Evolutionary conservation across 2,113 vertebrate species (phyloP), one percentile per base, ranked within the genome.

Genomic region (Erinaceus europaeus): DNA sequence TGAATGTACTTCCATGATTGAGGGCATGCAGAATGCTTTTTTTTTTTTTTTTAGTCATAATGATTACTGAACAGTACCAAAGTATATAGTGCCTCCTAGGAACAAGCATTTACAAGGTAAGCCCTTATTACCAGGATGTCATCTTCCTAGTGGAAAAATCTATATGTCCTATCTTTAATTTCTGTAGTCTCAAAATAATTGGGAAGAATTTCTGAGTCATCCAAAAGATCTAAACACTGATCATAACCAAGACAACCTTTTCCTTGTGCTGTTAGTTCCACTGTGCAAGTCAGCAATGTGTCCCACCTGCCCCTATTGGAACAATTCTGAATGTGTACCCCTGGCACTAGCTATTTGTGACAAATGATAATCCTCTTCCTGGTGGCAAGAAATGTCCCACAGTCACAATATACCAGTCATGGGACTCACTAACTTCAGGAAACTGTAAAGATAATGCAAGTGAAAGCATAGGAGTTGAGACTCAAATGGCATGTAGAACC

Each of bases 291-390:
- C 29, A 11, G 9, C 25, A 65, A 44, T 57, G 20, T 10, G 6
- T 44, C 5, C 12, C 3, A 21, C 4, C 42, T 5, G 4, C 1
- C 9, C 8, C 3, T 15, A 0, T 27, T 57, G 0, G 3, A 38
- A 23, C 40, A 18, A 8, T 15, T 67, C 15, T 2, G 2, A 6
- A 14, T 15, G 0, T 52, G 17, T 21, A 32, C 6, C 5, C 3
- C 23, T 36, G 29, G 10, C 50, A 53, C 38, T 42, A 55, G 20
- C 9, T 67, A 1, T 13, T n/a, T n/a, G n/a, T 50, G 40, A 80
- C 27, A 36, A 34, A 61, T 76, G 67, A n/a, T 25, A 65, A 42
- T 50, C 25, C 11, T 62, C 34, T 64, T 48, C 21, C 23, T 64
- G 44, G 25, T 67, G 10, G 9, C 27, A 38, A 64, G 29, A 36